Percentiles rank a stretch among this genome's conserved stretches.
phyloP scores from a whole-genome alignment of 64 coral and sea anemone species.

The Actinia tenebrosa region DNA sequence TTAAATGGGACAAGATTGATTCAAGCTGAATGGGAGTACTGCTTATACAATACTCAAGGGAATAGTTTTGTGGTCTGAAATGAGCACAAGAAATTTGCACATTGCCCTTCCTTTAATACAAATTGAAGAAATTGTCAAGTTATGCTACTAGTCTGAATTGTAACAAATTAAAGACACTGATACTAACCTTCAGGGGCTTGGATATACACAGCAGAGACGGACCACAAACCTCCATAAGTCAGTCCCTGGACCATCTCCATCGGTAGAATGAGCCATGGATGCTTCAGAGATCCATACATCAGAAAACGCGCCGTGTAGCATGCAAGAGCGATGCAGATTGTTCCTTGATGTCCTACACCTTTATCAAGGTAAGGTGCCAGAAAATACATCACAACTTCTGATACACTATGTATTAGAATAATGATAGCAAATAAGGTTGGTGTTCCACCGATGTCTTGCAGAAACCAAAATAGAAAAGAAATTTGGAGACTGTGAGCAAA shows the following conservation, averaged over 20 bases:
- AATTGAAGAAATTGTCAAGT: neutral
- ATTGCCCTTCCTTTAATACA: no score
- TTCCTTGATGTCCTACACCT: constrained; percentile 66
- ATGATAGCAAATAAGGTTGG: constrained; percentile 68
- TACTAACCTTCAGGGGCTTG: constrained; percentile 61
- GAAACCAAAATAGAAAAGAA: constrained; percentile 81
- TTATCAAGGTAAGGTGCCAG: constrained; percentile 47
- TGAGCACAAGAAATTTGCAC: no score
- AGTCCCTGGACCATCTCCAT: constrained; percentile 83
- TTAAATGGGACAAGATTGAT: no score
- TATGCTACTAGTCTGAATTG: no score
- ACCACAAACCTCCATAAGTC: constrained; percentile 85
- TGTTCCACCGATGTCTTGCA: constrained; percentile 79
- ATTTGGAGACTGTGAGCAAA: constrained; percentile 76
- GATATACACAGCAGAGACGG: constrained; percentile 72
- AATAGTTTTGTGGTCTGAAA: neutral
- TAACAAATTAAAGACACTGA: neutral
- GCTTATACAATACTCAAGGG: neutral
- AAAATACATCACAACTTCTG: constrained; percentile 77
- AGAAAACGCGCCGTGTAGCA: constrained; percentile 87
- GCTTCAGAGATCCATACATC: constrained; percentile 65
- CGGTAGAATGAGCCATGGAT: constrained; percentile 77
- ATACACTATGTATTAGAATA: constrained; percentile 54
- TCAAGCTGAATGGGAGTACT: no score
- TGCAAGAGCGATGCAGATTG: constrained; percentile 69